Percentiles rank a stretch among this genome's conserved stretches.
These are phyloP conservation scores for Oreortyx pictus DNA, from an alignment of 2,797 vertebrate genomes.

Conservation along the genomic window DNA sequence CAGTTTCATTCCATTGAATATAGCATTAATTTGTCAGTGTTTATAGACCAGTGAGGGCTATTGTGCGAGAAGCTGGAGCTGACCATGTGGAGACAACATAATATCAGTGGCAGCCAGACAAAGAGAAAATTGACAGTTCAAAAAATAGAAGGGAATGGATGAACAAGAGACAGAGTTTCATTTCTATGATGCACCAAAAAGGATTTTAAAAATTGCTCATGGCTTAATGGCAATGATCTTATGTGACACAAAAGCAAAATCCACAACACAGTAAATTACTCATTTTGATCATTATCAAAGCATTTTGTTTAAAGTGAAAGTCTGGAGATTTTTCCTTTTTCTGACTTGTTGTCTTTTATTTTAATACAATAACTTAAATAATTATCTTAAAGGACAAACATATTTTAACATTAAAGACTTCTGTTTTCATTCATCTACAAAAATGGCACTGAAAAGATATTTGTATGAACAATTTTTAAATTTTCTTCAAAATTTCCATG, in stretches of 20 bases:
- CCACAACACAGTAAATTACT: background rate
- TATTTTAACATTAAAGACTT: background rate
- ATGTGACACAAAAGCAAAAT: background rate
- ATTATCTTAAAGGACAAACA: background rate
- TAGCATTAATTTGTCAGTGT: slow-evolving; percentile 44
- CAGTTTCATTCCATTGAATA: background rate
- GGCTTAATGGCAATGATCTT: background rate
- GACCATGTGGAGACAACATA: background rate
- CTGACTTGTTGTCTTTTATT: background rate
- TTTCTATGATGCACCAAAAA: background rate
- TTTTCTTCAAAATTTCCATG: background rate
- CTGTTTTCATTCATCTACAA: background rate
- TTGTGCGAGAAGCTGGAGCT: background rate
- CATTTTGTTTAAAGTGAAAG: background rate
- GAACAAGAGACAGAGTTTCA: background rate
- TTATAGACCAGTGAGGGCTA: slow-evolving; percentile 19
- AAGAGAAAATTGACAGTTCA: slow-evolving; percentile 1
- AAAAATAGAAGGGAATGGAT: slow-evolving; percentile 20
- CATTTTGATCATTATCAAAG: background rate
- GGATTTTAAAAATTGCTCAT: background rate
- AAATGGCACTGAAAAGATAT: background rate
- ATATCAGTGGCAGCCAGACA: background rate
- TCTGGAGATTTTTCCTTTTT: background rate
- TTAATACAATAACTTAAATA: background rate
- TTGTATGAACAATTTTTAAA: background rate